Evolutionary conservation across 2,888 invertebrate species (phyloP).

Genomic region (Odontocolon sp.): DNA sequence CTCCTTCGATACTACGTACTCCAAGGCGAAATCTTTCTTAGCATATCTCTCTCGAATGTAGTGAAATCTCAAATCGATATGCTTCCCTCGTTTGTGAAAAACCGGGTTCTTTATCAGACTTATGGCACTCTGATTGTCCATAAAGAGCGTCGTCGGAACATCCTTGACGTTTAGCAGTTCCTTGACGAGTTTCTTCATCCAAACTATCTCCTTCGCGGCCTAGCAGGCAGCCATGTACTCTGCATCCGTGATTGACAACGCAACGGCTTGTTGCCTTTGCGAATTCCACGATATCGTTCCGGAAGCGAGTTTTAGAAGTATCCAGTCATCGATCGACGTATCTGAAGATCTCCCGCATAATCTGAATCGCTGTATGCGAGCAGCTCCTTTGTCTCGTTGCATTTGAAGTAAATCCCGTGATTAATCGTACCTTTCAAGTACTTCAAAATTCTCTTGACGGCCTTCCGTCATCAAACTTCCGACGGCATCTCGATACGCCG

Average conservation of each 20-base stretch:
- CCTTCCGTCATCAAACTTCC: conserved; percentile 49
- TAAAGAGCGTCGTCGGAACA: background rate
- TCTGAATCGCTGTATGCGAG: conserved; percentile 45
- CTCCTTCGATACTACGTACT: conserved; percentile 10
- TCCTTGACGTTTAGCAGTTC: background rate
- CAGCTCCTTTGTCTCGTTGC: conserved; percentile 12
- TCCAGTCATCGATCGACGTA: conserved; percentile 44
- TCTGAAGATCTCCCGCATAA: conserved; percentile 44
- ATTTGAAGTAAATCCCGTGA: conserved; percentile 29
- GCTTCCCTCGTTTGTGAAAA: too few relatives aligned
- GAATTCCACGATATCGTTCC: conserved; percentile 35
- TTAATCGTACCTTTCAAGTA: conserved; percentile 34
- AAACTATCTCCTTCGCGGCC: conserved; percentile 19
- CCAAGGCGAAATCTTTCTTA: conserved; percentile 1
- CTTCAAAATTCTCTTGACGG: conserved; percentile 46
- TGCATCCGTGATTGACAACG: conserved; percentile 11
- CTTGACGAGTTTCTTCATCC: conserved; percentile 21
- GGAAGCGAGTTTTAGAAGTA: conserved; percentile 12
- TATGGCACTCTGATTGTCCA: conserved; percentile 23
- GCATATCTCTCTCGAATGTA: too few relatives aligned
- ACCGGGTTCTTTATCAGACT: too few relatives aligned
- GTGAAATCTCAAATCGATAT: too few relatives aligned
- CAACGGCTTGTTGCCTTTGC: conserved; percentile 13
- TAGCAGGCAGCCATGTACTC: conserved; percentile 5
- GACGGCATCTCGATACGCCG: conserved; percentile 48